phyloP scores from a whole-genome alignment of 2,113 vertebrate genomes.

The Cyanoramphus novaezelandiae region DNA sequence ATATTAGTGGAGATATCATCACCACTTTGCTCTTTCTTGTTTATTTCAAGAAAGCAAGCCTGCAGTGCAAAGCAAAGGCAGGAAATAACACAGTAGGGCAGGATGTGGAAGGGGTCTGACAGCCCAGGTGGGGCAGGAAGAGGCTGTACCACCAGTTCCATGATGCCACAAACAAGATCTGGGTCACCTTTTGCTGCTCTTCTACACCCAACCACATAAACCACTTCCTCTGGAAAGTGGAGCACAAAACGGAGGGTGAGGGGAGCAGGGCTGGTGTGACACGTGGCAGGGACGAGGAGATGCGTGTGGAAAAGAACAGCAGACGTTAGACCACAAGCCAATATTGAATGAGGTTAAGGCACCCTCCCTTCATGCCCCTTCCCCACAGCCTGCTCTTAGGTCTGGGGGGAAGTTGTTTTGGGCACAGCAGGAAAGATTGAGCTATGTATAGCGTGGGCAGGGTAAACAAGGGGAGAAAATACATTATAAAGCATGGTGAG shows the following conservation, averaged over 20 bases:
- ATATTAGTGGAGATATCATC: background rate
- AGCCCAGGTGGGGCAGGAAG: slow-evolving; percentile 54
- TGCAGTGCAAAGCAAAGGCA: background rate
- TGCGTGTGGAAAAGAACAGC: background rate
- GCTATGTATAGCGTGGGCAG: background rate
- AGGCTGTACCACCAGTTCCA: slow-evolving; percentile 46
- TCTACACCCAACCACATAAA: slow-evolving; percentile 11
- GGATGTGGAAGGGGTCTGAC: slow-evolving; percentile 38
- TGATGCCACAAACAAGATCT: slow-evolving; percentile 59
- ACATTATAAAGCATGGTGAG: background rate
- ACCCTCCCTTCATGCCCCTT: background rate
- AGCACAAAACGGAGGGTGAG: background rate
- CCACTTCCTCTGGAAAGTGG: slow-evolving; percentile 78
- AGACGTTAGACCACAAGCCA: slow-evolving; percentile 67
- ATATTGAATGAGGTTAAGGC: background rate
- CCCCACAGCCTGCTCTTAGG: background rate
- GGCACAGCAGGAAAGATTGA: background rate
- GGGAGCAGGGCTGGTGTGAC: background rate
- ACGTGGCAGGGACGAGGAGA: background rate
- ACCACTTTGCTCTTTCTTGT: background rate
- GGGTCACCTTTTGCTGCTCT: slow-evolving; percentile 63
- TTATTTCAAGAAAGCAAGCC: slow-evolving; percentile 10
- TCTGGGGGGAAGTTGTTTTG: background rate
- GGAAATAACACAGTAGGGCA: slow-evolving; percentile 35
- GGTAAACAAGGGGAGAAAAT: background rate